These are phyloP conservation scores for Chunga burmeisteri DNA, from an alignment of 2,113 vertebrate genomes.

Conservation along the genomic window DNA sequence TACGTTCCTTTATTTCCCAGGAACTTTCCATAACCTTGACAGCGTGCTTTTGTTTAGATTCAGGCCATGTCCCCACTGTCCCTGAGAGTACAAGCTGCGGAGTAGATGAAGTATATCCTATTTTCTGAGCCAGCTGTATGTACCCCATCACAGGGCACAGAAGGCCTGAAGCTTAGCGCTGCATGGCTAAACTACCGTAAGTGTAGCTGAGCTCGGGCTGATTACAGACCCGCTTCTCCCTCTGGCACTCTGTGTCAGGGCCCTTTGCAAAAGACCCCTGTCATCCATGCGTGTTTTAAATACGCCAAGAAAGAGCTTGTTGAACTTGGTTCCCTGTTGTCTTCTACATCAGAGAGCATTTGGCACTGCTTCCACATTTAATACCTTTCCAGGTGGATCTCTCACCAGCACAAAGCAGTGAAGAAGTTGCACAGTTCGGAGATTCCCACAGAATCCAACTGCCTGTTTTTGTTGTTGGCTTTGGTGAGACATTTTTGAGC, in stretches of 20 bases:
- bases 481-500: background rate
- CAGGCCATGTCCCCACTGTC: background rate
- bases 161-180: background rate
- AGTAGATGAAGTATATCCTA: background rate
- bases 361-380: background rate
- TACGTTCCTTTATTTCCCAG: background rate
- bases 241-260: background rate
- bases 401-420: background rate
- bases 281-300: background rate
- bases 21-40: background rate
- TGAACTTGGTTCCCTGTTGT: background rate
- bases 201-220: background rate
- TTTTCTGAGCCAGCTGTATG: background rate
- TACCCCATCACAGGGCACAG: background rate
- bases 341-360: background rate
- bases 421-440: background rate
- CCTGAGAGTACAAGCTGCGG: background rate
- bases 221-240: background rate
- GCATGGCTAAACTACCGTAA: background rate
- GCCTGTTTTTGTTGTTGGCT: background rate
- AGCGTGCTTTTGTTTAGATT: background rate
- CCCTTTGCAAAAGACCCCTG: background rate
- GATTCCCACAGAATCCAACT: background rate
- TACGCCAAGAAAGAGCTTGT: background rate
- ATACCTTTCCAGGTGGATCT: background rate